phyloP scores from a whole-genome alignment of 2,888 invertebrate species.

The Cataglyphis cursor region DNA sequence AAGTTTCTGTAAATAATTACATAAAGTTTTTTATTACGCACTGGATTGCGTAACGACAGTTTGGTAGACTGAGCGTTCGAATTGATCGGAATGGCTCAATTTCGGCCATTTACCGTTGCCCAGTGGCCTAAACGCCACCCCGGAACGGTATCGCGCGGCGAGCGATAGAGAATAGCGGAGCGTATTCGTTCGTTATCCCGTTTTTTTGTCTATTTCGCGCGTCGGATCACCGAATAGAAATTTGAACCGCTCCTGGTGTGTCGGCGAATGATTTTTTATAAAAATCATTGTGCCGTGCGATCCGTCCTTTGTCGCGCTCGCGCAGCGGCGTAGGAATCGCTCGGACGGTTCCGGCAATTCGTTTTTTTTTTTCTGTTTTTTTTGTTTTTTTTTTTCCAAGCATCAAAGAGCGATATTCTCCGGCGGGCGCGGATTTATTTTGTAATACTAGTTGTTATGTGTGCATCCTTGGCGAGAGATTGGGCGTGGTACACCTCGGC shows the following conservation, averaged over 20 bases:
- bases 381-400: neutral
- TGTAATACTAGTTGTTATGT: conserved; percentile 25
- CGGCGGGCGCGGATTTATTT: conserved; percentile 46
- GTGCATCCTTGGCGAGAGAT: conserved; percentile 26
- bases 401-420: conserved; percentile 42
- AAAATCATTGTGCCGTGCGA: conserved; percentile 41
- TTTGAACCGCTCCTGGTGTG: conserved; percentile 15
- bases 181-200: conserved; percentile 41
- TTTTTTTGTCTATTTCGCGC: conserved; percentile 43
- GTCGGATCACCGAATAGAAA: conserved; percentile 46
- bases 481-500: conserved; percentile 47
- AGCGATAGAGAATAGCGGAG: conserved; percentile 9
- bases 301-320: conserved; percentile 37
- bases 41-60: neutral
- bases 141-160: conserved; percentile 14
- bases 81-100: conserved; percentile 35
- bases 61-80: conserved; percentile 9
- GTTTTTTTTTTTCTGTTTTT: conserved; percentile 10
- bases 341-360: conserved; percentile 12
- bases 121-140: conserved; percentile 21
- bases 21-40: neutral
- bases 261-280: conserved; percentile 47
- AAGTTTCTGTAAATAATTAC: neutral
- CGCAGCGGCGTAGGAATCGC: conserved; percentile 22
- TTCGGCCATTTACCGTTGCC: conserved; percentile 31